Evolutionary conservation across 2,888 invertebrate genomes (phyloP).

Genomic region (Amblyteles armatorius): DNA sequence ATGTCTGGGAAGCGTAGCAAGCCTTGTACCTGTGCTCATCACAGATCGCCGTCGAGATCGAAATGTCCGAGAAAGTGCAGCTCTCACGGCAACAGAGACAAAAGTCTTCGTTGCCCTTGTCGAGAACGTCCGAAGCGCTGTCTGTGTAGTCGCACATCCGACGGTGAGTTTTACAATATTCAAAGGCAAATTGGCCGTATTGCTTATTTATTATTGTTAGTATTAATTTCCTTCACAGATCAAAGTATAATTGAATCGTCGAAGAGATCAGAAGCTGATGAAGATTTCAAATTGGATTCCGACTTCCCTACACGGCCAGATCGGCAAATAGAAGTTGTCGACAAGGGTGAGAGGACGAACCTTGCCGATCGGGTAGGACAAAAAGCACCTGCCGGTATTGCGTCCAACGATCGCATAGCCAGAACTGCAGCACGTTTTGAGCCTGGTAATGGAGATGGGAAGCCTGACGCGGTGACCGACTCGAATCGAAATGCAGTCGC

Average conservation of each 20-base stretch:
- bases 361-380: constrained; percentile 54
- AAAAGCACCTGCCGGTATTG: not conserved
- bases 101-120: constrained; percentile 42
- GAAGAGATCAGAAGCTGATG: constrained; percentile 31
- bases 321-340: not conserved
- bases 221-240: constrained; percentile 28
- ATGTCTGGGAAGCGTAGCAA: constrained; percentile 54
- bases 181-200: not conserved
- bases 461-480: constrained; percentile 24
- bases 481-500: not conserved
- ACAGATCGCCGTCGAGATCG: constrained; percentile 50
- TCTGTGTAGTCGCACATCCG: constrained; percentile 20
- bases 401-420: constrained; percentile 16
- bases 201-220: not conserved
- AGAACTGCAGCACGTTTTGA: constrained; percentile 62
- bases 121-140: constrained; percentile 33
- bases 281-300: constrained; percentile 6
- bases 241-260: constrained; percentile 7
- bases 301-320: constrained; percentile 6
- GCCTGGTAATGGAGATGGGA: constrained; percentile 36
- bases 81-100: constrained; percentile 18
- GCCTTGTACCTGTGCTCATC: constrained; percentile 63
- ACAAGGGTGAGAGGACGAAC: not conserved
- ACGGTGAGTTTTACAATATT: constrained; percentile 40
- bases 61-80: constrained; percentile 58